Conservation (phyloP, 2,113 vertebrate genomes). For the Etheostoma spectabile region DNA sequence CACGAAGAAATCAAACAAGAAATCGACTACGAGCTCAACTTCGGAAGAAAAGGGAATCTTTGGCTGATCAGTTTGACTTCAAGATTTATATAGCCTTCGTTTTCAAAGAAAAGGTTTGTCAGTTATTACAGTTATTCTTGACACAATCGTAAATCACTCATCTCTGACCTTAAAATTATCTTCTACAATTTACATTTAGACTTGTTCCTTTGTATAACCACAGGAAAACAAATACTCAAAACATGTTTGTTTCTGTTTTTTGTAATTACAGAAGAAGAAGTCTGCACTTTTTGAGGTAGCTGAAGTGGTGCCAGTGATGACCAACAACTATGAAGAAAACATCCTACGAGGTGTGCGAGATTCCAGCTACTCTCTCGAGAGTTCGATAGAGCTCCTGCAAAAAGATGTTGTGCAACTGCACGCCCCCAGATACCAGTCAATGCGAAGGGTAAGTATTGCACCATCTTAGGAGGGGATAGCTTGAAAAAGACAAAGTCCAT, state of each 20-base stretch:
- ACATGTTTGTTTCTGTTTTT: not conserved
- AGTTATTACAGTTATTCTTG: not conserved
- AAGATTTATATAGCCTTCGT: conserved; percentile 99
- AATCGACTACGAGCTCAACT: conserved; percentile 99
- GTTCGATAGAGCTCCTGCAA: conserved; percentile 98
- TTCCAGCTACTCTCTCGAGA: conserved; percentile 97
- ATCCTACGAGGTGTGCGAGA: conserved; percentile 97
- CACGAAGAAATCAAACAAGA: conserved; percentile 99
- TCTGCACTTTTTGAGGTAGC: conserved; percentile 99
- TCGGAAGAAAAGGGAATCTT: conserved; percentile 99
- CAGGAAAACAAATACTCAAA: not conserved
- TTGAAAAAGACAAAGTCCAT: too few relatives aligned
- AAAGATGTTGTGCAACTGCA: conserved; percentile 99
- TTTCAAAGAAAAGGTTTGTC: conserved; percentile 98
- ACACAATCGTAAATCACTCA: not conserved
- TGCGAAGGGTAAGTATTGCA: conserved; percentile 92
- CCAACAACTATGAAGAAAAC: conserved; percentile 99
- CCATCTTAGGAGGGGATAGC: not conserved
- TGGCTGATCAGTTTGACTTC: conserved; percentile 99
- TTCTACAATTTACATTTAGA: not conserved
- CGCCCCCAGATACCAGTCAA: conserved; percentile 98
- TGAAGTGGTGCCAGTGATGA: conserved; percentile 99
- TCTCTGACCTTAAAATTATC: not conserved
- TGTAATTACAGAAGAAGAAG: conserved; percentile 92
- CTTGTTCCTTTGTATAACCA: not conserved